Evolutionary conservation across 2,888 invertebrate species (phyloP), one percentile per base, ranked within the genome.

Genomic region (Cordilura impudica): DNA sequence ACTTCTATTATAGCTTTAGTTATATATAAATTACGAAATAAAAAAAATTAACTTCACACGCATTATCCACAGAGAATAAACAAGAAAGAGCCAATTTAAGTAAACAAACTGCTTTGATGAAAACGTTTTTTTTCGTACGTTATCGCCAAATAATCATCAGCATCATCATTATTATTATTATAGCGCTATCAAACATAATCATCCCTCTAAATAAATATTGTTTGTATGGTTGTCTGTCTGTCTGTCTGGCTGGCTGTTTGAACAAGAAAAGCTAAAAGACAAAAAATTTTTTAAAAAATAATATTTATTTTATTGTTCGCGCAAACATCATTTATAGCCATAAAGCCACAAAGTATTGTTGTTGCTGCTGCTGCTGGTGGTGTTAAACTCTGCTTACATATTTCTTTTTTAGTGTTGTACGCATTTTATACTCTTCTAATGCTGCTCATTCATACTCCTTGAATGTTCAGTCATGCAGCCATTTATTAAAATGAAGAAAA

Each of bases 241-340:
- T 23, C 14, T 29, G 29, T 39, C 83, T 82, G 39, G 49, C 43
- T 19, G 61, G 14, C 18, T 29, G 82, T 84, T 81, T 83, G 84
- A 85, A 83, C 83, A 86, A 84, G 83, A 85, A 82, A 81, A 83
- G 85, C 83, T 81, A 81, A 43, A 61, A 29, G 81, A 81, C 81
- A 78, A 74, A 60, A 72, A 78, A 81, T 51, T 67, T n/a, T n/a
- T 53, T 39, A 39, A 39, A 77, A 81, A 84, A 86, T 83, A 85
- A 84, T 85, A 85, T 87, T 87, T 87, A 85, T 87, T 86, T 87
- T 87, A 84, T 86, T 88, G 87, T 88, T 88, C 87, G 87, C n/a
- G 83, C 87, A 88, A 87, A 88, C 85, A 60, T 39, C 35, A 87
- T 85, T 87, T 12, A 84, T 85, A 84, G 82, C 85, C 86, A 86